These are phyloP conservation scores for Endotricha flammealis DNA, from an alignment of 2,888 invertebrate species.

Conservation along the genomic window DNA sequence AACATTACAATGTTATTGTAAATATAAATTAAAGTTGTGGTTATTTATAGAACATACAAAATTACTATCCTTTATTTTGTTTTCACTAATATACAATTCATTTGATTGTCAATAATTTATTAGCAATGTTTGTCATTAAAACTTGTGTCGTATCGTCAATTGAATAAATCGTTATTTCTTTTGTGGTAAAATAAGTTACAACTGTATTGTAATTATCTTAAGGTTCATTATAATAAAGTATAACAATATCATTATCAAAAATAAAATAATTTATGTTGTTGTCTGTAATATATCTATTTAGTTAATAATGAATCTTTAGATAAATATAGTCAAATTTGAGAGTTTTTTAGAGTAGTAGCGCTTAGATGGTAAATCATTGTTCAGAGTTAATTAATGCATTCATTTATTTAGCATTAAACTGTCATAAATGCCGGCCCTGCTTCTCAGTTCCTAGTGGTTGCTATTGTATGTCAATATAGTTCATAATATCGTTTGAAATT, in stretches of 20 bases:
- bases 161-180: slow-evolving; percentile 1
- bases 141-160: slow-evolving; percentile 8
- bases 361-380: slow-evolving; percentile 27
- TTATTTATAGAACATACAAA: no score
- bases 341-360: slow-evolving; percentile 12
- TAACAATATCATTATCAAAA: no score
- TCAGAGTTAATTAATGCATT: slow-evolving; percentile 20
- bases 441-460: slow-evolving; percentile 11
- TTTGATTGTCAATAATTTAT: no score
- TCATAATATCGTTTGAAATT: background rate
- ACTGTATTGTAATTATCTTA: slow-evolving; percentile 17
- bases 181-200: slow-evolving; percentile 4
- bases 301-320: slow-evolving; percentile 22
- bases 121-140: background rate
- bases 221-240: slow-evolving; percentile 14
- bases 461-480: background rate
- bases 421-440: slow-evolving; percentile 22
- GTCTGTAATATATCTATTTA: background rate
- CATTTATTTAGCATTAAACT: slow-evolving; percentile 13
- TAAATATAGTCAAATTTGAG: slow-evolving; percentile 12
- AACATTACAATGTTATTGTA: no score
- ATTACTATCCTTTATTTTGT: no score
- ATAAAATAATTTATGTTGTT: no score
- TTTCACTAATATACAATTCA: no score
- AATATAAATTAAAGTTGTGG: no score